These are phyloP conservation scores for Drosophila littoralis DNA, from an alignment of 1,140 invertebrate species.

Conservation along the genomic window DNA sequence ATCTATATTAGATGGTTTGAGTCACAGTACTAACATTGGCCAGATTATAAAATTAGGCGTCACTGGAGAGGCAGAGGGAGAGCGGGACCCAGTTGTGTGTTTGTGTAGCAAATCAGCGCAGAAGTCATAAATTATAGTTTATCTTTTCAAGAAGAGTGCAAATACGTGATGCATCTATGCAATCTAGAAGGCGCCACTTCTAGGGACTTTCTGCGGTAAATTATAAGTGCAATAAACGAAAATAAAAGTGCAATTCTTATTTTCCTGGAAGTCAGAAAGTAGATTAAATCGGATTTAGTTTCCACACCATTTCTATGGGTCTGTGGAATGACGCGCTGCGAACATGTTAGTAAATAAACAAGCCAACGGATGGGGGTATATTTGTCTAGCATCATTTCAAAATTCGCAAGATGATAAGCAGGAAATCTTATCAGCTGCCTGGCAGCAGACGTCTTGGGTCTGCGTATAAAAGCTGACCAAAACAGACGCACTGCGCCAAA, in stretches of 20 bases:
- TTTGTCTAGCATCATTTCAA: constrained; percentile 36
- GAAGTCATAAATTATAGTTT: constrained; percentile 40
- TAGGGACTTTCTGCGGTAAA: not conserved
- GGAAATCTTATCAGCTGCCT: constrained; percentile 57
- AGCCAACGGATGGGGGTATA: constrained; percentile 13
- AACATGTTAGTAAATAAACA: constrained; percentile 37
- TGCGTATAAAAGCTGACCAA: constrained; percentile 63
- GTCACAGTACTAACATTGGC: constrained; percentile 61
- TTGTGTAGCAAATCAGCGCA: constrained; percentile 49
- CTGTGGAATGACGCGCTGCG: constrained; percentile 15
- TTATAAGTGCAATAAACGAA: constrained; percentile 29
- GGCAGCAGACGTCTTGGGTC: constrained; percentile 16
- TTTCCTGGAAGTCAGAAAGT: not conserved
- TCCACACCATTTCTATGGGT: not conserved
- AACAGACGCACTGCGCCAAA: constrained; percentile 70
- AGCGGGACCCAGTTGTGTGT: constrained; percentile 16
- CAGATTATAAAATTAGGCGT: constrained; percentile 40
- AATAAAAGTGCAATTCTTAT: constrained; percentile 21
- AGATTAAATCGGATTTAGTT: not conserved
- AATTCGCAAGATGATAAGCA: constrained; percentile 49
- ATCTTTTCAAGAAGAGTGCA: constrained; percentile 48
- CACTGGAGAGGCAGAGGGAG: not conserved
- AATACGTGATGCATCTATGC: constrained; percentile 27
- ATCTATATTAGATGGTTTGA: constrained; percentile 28
- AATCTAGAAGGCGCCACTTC: constrained; percentile 25